phyloP scores from a whole-genome alignment of 2,888 invertebrate species.

The Petrophora chlorosata region DNA sequence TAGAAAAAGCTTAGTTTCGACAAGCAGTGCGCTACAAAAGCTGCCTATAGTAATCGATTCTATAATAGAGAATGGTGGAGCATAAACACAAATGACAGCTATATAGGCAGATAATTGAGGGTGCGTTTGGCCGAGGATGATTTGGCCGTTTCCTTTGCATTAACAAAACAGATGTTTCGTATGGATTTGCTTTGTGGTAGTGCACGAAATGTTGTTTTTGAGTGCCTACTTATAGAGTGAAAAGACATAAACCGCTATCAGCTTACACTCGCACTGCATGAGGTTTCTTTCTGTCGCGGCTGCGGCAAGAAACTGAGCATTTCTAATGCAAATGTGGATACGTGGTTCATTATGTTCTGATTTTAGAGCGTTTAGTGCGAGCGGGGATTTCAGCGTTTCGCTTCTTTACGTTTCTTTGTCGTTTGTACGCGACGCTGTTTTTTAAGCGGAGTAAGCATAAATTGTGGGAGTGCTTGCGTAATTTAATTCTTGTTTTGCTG shows the following conservation, averaged over 20 bases:
- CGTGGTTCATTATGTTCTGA: conserved; percentile 74
- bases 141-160: too few species aligned
- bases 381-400: conserved; percentile 35
- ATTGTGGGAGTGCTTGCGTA: conserved; percentile 35
- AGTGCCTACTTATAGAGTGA: too few species aligned
- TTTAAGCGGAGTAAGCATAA: conserved; percentile 35
- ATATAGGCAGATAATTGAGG: too few species aligned
- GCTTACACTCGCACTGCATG: conserved; percentile 18
- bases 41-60: too few species aligned
- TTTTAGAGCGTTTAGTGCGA: conserved; percentile 66
- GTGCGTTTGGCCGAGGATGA: too few species aligned
- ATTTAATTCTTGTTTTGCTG: conserved; percentile 33
- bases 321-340: conserved; percentile 66
- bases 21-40: too few species aligned
- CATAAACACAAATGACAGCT: too few species aligned
- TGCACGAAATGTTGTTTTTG: too few species aligned
- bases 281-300: conserved; percentile 26
- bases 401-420: conserved; percentile 44
- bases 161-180: too few species aligned
- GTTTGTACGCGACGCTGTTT: conserved; percentile 34
- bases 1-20: too few species aligned
- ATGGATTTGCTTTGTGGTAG: too few species aligned
- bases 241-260: not conserved
- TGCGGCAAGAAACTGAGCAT: conserved; percentile 57
- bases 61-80: too few species aligned